These are phyloP conservation scores for Phenacoccus solenopsis DNA, from an alignment of 1,140 invertebrate genomes.

Conservation along the genomic window DNA sequence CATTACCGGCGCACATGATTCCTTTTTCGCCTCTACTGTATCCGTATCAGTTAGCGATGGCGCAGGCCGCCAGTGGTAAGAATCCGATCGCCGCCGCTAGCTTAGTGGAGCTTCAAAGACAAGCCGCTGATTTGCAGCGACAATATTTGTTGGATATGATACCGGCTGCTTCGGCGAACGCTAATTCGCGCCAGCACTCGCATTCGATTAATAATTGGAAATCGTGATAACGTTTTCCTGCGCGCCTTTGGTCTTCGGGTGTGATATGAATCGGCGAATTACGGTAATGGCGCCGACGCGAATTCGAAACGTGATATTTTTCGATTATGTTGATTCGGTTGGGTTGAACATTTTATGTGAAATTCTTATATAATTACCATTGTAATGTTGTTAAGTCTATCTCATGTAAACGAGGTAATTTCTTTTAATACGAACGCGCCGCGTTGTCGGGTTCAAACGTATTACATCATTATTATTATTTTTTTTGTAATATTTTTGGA, in stretches of 20 bases:
- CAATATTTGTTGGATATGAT: constrained; percentile 96
- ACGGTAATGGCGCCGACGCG: too few species aligned
- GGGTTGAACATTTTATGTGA: too few species aligned
- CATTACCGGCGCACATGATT: constrained; percentile 60
- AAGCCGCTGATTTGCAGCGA: constrained; percentile 75
- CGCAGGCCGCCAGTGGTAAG: constrained; percentile 41
- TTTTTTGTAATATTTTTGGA: not conserved
- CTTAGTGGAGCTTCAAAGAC: constrained; percentile 59
- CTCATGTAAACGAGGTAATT: too few species aligned
- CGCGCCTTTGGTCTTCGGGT: too few species aligned
- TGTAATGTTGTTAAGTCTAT: too few species aligned
- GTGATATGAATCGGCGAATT: too few species aligned
- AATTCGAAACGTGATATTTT: not conserved
- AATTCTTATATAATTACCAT: too few species aligned
- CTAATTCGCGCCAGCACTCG: not conserved
- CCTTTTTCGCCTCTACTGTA: constrained; percentile 73
- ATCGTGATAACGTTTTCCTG: not conserved
- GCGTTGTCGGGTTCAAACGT: not conserved
- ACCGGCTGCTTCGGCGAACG: constrained; percentile 34
- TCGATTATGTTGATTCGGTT: not conserved
- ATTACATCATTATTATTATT: not conserved
- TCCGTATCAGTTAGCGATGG: constrained; percentile 74
- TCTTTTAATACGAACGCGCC: not conserved
- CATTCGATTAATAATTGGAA: not conserved
- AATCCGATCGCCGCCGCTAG: constrained; percentile 38